Evolutionary conservation across 2,113 vertebrate species (phyloP).

Genomic region (Bos javanicus): DNA sequence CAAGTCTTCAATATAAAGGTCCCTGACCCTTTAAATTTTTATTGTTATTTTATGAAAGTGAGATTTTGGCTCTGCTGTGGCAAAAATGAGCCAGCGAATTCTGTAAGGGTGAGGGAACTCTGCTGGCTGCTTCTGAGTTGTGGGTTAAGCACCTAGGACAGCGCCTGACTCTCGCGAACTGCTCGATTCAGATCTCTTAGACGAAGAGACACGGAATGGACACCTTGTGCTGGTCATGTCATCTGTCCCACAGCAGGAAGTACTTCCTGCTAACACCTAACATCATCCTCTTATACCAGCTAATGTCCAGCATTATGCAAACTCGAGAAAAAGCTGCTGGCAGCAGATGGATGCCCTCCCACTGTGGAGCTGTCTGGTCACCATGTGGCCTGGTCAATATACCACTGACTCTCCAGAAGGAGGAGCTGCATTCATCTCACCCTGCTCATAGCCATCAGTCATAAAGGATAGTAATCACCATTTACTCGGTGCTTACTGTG

Average conservation of each 20-base stretch:
- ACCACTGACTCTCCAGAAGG: background rate
- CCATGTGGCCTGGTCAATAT: no score
- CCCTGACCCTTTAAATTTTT: background rate
- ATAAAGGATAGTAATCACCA: background rate
- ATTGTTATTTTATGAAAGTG: background rate
- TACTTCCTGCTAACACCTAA: background rate
- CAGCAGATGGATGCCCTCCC: background rate
- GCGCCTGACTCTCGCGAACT: background rate
- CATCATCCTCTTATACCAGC: background rate
- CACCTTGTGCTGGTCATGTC: accelerated
- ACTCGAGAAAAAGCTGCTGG: background rate
- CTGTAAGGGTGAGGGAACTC: accelerated
- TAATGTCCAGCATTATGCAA: background rate
- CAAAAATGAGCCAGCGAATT: background rate
- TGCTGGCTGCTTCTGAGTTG: background rate
- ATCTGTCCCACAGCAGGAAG: background rate
- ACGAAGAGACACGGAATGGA: background rate
- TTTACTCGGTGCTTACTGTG: background rate
- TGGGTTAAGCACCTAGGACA: background rate
- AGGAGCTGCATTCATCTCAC: background rate
- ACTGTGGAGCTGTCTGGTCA: background rate
- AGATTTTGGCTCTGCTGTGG: background rate
- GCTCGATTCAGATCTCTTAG: no score
- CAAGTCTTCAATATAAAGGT: background rate
- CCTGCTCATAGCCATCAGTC: background rate